Percentiles rank a stretch among this genome's conserved stretches.
Evolutionary conservation across 2,888 invertebrate species (phyloP).

Genomic region (Cephus sareptanus): DNA sequence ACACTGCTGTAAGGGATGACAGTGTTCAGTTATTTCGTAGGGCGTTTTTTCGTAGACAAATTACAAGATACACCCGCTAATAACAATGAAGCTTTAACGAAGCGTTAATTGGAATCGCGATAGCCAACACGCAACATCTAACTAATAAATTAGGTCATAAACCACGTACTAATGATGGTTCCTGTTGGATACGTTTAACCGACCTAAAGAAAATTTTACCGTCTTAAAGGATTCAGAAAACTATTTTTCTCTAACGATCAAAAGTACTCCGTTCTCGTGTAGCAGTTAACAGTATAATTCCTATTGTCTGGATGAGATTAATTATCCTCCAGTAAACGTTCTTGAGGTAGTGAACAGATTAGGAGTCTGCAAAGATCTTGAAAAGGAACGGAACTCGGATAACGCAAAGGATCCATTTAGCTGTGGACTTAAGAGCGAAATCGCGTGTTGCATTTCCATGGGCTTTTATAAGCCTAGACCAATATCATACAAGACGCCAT

Average conservation of each 20-base stretch:
- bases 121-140: conserved; percentile 9
- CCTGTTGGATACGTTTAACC: background rate
- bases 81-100: conserved; percentile 8
- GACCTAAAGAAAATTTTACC: background rate
- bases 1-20: background rate
- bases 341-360: background rate
- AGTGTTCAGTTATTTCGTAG: background rate
- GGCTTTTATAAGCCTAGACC: background rate
- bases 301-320: background rate
- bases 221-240: background rate
- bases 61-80: background rate
- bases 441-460: conserved; percentile 13
- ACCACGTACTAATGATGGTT: background rate
- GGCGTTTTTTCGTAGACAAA: background rate
- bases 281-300: background rate
- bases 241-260: background rate
- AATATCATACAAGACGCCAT: background rate
- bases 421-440: conserved; percentile 6
- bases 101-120: conserved; percentile 19
- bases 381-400: conserved; percentile 7
- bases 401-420: conserved; percentile 18
- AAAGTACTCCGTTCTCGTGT: background rate
- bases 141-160: background rate
- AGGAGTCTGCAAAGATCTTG: background rate
- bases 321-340: background rate